phyloP scores from a whole-genome alignment of 2,113 vertebrate genomes.

The Lichenostomus cassidix region DNA sequence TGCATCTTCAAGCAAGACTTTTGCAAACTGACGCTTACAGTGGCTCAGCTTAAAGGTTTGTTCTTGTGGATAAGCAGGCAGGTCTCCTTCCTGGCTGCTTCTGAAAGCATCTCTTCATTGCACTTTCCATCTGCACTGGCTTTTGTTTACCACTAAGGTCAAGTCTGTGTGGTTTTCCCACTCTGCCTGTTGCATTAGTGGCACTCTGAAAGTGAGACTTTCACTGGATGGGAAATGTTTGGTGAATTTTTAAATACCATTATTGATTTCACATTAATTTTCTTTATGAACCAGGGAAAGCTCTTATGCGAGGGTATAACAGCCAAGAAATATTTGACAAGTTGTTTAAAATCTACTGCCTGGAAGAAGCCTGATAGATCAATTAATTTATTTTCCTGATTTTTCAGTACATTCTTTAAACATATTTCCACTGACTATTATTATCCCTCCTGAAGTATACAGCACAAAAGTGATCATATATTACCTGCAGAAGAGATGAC shows the following conservation, averaged over 20 bases:
- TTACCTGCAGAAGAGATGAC: background rate
- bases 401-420: background rate
- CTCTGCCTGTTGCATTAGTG: background rate
- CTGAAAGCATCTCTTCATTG: background rate
- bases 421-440: background rate
- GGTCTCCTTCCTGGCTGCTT: background rate
- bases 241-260: slow-evolving; percentile 39
- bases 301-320: background rate
- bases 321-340: slow-evolving; percentile 38
- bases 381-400: background rate
- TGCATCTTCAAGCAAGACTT: background rate
- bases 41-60: background rate
- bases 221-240: background rate
- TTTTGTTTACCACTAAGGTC: background rate
- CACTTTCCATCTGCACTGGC: background rate
- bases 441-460: background rate
- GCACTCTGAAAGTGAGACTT: background rate
- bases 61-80: background rate
- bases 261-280: slow-evolving; percentile 54
- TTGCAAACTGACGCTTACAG: background rate
- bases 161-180: background rate
- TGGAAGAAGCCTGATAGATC: background rate
- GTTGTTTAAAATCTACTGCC: slow-evolving; percentile 34
- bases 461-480: background rate
- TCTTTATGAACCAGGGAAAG: slow-evolving; percentile 22